phyloP scores from a whole-genome alignment of 1,140 invertebrate genomes.

The Portunus trituberculatus region DNA sequence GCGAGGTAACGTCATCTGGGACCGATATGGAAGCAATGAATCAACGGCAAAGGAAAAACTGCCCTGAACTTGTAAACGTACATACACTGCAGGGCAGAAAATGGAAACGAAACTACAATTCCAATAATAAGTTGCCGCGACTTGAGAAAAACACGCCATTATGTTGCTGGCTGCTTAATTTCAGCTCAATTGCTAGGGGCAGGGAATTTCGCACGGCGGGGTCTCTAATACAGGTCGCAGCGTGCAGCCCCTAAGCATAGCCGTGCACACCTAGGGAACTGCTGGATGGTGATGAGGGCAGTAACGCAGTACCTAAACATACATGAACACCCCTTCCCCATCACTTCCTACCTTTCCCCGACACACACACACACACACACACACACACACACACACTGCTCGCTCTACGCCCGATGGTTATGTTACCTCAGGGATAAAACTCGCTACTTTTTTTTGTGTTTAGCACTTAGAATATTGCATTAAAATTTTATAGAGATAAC shows the following conservation, averaged over 20 bases:
- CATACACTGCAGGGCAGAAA: no score
- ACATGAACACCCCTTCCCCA: background rate
- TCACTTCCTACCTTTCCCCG: background rate
- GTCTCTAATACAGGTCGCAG: background rate
- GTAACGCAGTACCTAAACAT: background rate
- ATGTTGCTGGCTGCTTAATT: no score
- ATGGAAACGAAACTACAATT: no score
- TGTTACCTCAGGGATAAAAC: background rate
- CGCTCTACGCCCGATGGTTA: background rate
- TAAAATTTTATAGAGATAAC: background rate
- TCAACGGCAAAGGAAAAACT: no score
- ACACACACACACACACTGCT: background rate
- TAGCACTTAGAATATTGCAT: background rate
- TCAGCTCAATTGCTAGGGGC: background rate
- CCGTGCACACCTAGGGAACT: background rate
- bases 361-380: background rate
- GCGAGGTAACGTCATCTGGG: background rate
- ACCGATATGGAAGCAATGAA: no score
- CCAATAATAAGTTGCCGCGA: no score
- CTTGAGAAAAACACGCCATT: no score
- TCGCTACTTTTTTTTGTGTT: background rate
- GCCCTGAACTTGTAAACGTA: no score
- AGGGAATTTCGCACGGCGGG: background rate
- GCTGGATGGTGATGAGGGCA: background rate
- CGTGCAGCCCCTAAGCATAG: no score